Evolutionary conservation across 2,888 invertebrate genomes (phyloP).

Genomic region (Crematogaster levior): DNA sequence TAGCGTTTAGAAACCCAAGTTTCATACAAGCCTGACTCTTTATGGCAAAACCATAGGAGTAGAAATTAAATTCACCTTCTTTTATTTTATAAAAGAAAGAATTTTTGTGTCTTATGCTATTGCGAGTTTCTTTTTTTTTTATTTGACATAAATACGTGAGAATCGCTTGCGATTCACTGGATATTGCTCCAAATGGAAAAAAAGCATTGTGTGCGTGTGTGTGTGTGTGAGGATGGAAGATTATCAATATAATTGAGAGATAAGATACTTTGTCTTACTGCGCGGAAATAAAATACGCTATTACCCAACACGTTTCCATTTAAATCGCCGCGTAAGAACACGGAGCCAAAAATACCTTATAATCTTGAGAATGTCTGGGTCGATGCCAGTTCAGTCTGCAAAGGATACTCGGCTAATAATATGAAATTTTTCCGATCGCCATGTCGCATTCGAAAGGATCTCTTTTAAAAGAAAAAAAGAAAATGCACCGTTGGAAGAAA

Average conservation of each 20-base stretch:
- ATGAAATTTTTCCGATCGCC: slow-evolving; percentile 5
- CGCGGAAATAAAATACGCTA: slow-evolving; percentile 1
- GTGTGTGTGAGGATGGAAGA: background rate
- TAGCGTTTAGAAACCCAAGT: background rate
- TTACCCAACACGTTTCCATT: slow-evolving; percentile 18
- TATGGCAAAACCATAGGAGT: background rate
- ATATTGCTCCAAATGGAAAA: background rate
- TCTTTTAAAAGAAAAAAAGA: background rate
- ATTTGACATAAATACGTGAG: background rate
- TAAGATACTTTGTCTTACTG: background rate
- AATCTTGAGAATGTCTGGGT: slow-evolving; percentile 42
- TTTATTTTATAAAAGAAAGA: background rate
- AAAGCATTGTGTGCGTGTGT: too few relatives aligned
- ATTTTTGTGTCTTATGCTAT: background rate
- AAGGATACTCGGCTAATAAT: slow-evolving; percentile 37
- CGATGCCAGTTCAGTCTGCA: slow-evolving; percentile 26
- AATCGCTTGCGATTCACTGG: background rate
- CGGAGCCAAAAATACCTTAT: slow-evolving; percentile 40
- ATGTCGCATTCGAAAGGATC: slow-evolving; percentile 14
- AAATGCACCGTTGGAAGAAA: background rate
- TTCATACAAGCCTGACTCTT: background rate
- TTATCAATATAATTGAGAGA: background rate
- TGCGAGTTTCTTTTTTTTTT: background rate
- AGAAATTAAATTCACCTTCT: background rate
- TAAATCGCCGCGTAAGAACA: slow-evolving; percentile 41